phyloP scores from a whole-genome alignment of 2,113 vertebrate genomes.

The Butorides virescens region DNA sequence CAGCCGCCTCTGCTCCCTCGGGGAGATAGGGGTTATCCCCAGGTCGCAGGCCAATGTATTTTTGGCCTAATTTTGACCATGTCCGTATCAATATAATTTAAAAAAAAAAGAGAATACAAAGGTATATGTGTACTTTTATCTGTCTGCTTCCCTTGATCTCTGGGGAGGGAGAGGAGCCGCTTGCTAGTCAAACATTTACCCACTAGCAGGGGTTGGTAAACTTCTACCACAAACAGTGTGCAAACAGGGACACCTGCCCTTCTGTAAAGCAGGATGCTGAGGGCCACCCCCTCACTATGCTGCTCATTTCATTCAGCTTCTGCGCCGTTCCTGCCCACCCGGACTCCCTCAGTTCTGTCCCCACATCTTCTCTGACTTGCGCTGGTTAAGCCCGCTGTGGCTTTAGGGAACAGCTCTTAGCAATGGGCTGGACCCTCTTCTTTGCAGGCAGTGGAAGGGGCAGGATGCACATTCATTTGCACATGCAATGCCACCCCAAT shows the following conservation, averaged over 20 bases:
- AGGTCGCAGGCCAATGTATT: background rate
- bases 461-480: background rate
- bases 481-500: background rate
- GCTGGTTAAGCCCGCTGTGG: background rate
- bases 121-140: background rate
- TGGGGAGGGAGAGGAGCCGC: background rate
- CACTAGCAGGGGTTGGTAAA: background rate
- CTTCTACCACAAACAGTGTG: background rate
- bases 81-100: background rate
- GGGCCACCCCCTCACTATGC: background rate
- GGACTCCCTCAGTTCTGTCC: background rate
- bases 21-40: background rate
- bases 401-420: background rate
- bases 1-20: background rate
- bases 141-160: background rate
- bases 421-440: background rate
- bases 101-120: background rate
- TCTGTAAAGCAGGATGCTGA: background rate
- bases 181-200: background rate
- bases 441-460: background rate
- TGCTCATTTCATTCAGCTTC: background rate
- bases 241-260: conserved; percentile 1
- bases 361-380: background rate
- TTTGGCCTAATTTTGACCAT: background rate
- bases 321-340: background rate